Base-by-base conservation (phyloP, 2,113 vertebrate genomes). In the Actenoides lindsayi region DNA sequence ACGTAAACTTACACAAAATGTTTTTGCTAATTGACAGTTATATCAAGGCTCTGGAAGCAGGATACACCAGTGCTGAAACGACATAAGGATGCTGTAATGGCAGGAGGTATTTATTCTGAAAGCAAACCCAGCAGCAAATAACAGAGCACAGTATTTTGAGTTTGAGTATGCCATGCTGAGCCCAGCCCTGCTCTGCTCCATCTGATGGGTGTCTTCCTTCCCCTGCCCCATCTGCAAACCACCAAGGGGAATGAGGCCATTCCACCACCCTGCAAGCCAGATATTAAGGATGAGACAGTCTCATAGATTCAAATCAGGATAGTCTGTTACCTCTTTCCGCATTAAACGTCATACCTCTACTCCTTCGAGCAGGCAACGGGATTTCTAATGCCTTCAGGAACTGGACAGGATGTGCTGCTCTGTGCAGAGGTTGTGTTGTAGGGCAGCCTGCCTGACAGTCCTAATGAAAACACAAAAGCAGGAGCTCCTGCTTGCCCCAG, bases 401-500 rank as follows among this genome's bases (percentile, higher is more conserved):
- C 35, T 27, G 78, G 42, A 56, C 1, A 7, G 20, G 48, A 89
- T 1, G 2, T 44, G 44, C 27, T 42, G 48, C 11, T 48, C 51
- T 39, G 19, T 3, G 27, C 42, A 74, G 27, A 6, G 28, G 48
- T 42, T 71, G 51, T 44, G 60, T 48, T 76, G 16, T 12, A 11
- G 91, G 33, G 68, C 41, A 69, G 59, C 37, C 63, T 60, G 48
- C 28, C 42, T 69, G 23, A 2, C 11, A 51, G 23, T 20, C 12
- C 65, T 74, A 44, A 54, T 0, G 1, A 28, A 71, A 90, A 70
- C 3, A 24, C 0, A 0, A 21, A 20, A 69, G 20, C 1, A 0
- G n/a, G 31, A 76, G 35, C 21, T 83, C 63, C 39, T 37, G 23
- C 33, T 50, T 82, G 60, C 14, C 17, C 11, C 21, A 41, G 11